Conservation (phyloP, 2,113 vertebrate genomes). For the Jacana jacana region DNA sequence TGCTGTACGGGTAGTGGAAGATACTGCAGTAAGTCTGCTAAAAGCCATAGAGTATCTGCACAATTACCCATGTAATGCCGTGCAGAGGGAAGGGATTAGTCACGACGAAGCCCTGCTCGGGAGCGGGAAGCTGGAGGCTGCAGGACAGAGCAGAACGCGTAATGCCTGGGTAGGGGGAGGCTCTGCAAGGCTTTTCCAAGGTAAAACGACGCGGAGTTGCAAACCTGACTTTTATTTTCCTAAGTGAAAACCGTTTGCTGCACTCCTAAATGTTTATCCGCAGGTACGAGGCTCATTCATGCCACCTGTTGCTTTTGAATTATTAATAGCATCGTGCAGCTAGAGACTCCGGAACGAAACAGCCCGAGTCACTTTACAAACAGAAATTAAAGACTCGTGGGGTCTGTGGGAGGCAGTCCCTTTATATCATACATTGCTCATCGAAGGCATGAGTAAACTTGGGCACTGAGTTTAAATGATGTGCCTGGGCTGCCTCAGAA, state of each 20-base stretch:
- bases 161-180: background rate
- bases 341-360: background rate
- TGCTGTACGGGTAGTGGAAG: background rate
- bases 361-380: background rate
- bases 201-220: background rate
- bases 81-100: background rate
- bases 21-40: conserved; percentile 5
- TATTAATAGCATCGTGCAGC: background rate
- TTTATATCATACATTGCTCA: conserved; percentile 35
- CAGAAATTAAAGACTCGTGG: conserved; percentile 16
- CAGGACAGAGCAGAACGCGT: background rate
- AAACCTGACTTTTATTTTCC: background rate
- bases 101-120: background rate
- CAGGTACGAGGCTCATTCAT: background rate
- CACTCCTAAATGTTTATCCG: background rate
- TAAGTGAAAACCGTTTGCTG: background rate
- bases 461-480: background rate
- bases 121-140: background rate
- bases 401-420: conserved; percentile 1
- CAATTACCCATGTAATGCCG: background rate
- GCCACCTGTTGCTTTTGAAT: conserved; percentile 25
- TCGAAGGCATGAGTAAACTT: conserved; percentile 29
- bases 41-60: background rate
- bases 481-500: background rate
- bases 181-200: background rate